Evolutionary conservation across 1,140 invertebrate species (phyloP), one percentile per base, ranked within the genome.

Genomic region (Oncopeltus fasciatus): DNA sequence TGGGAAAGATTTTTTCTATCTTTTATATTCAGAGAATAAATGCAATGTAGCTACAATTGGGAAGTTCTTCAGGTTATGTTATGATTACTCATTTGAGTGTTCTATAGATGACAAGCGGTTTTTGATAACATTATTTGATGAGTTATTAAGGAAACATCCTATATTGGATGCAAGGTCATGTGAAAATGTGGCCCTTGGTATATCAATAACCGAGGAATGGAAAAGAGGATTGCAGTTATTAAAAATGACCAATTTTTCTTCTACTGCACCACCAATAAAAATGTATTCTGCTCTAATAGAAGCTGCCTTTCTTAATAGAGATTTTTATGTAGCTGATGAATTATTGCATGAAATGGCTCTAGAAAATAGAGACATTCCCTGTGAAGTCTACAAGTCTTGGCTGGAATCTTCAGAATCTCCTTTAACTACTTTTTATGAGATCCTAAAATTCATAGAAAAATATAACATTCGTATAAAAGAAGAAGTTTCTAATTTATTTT

Each of bases 151-250:
- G 27, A 77, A 79, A 56, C 80, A 82, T 73, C 72, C 76, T 49
- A 65, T 78, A 0, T 66, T 86, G 33, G 83, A 87, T 72, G 68
- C 67, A 49, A 66, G 64, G 9, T 81, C 80, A 26, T 76, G 76
- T 63, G 78, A 83, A 68, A 72, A 72, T 69, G 70, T 83, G 16
- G 75, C 87, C 47, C 67, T 70, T 58, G 83, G 77, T 1, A 68
- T 89, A 2, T 81, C 80, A 65, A 67, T 78, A 33, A 84, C 86
- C 14, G 69, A 71, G 60, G 68, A 78, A 59, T 87, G 84, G 83
- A 74, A 76, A 66, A 76, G 82, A 62, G 75, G 77, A 60, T 46
- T 81, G 1, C 73, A 80, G 65, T 66, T 87, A 28, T 73, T 87
- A 11, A 72, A 83, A 57, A 78, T 79, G 67, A 74, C 82, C 61